phyloP scores from a whole-genome alignment of 92 coral and sea anemone genomes.

The Epizoanthus illoricatus region DNA sequence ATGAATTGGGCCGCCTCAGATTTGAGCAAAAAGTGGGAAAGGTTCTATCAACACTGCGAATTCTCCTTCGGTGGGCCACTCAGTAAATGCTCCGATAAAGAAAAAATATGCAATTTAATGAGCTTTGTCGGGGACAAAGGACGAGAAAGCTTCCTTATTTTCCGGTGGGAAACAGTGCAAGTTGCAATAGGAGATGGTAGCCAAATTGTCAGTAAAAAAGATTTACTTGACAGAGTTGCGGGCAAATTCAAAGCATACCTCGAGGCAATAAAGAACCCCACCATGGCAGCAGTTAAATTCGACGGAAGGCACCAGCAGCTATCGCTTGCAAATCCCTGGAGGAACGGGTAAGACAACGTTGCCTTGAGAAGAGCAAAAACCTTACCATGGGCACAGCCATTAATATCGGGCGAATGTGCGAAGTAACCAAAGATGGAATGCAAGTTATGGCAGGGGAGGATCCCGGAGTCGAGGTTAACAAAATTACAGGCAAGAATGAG shows the following conservation, averaged over 20 bases:
- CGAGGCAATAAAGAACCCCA: conserved; percentile 2
- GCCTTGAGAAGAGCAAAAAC: too few species aligned
- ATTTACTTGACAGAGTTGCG: conserved; percentile 45
- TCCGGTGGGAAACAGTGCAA: conserved; percentile 52
- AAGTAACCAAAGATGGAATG: conserved; percentile 41
- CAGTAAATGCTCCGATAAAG: conserved; percentile 14
- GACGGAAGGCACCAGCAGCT: conserved; percentile 54
- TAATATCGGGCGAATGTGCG: too few species aligned
- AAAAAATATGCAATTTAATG: conserved; percentile 40
- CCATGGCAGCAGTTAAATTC: conserved; percentile 56
- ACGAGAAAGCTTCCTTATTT: conserved; percentile 44
- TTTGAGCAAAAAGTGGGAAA: conserved; percentile 2
- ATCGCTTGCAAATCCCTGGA: too few species aligned
- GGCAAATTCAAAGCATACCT: conserved; percentile 50
- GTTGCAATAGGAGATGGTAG: conserved; percentile 18
- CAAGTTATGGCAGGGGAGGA: background rate
- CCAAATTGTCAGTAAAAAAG: conserved; percentile 21
- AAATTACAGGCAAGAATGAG: too few species aligned
- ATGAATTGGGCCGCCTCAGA: conserved; percentile 11
- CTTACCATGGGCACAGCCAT: too few species aligned
- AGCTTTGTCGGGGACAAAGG: conserved; percentile 59
- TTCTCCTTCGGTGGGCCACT: too few species aligned
- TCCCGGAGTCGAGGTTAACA: too few species aligned
- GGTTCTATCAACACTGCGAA: too few species aligned
- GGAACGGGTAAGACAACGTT: too few species aligned